A percentile compares a stretch with the other conserved stretches of the same genome.
These are phyloP conservation scores for Sialia sialis DNA, from an alignment of 2,113 vertebrate species.

Conservation along the genomic window DNA sequence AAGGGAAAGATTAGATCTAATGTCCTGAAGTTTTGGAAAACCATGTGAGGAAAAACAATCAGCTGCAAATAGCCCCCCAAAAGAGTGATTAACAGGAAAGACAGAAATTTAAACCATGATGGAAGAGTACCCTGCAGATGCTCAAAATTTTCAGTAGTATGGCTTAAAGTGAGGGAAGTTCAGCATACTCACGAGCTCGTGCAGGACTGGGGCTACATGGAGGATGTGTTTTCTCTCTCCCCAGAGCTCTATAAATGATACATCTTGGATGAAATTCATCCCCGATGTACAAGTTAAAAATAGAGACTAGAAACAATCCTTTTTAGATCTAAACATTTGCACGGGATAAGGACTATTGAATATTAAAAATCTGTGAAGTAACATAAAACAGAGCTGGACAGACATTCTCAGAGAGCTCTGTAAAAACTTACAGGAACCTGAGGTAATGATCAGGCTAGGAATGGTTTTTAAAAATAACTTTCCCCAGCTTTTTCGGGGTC, in stretches of 20 bases:
- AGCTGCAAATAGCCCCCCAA: background rate
- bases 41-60: background rate
- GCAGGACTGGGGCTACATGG: background rate
- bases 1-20: background rate
- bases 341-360: slow-evolving; percentile 42
- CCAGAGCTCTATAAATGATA: slow-evolving; percentile 31
- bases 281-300: slow-evolving; percentile 52
- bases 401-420: slow-evolving; percentile 24
- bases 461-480: slow-evolving; percentile 42
- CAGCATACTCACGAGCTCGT: background rate
- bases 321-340: slow-evolving; percentile 54
- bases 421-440: slow-evolving; percentile 44
- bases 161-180: background rate
- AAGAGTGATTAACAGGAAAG: slow-evolving; percentile 24
- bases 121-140: background rate
- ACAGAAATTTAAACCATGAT: slow-evolving; percentile 19
- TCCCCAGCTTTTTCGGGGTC: background rate
- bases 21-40: background rate
- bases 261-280: slow-evolving; percentile 50
- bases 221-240: slow-evolving; percentile 25
- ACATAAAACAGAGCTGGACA: slow-evolving; percentile 54
- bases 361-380: slow-evolving; percentile 67
- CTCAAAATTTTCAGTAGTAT: background rate
- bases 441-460: background rate
- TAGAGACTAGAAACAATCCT: slow-evolving; percentile 51